A percentile compares a stretch with the other conserved stretches of the same genome.
Evolutionary conservation across 2,888 invertebrate genomes (phyloP).

Genomic region (Eupithecia pulchellata): DNA sequence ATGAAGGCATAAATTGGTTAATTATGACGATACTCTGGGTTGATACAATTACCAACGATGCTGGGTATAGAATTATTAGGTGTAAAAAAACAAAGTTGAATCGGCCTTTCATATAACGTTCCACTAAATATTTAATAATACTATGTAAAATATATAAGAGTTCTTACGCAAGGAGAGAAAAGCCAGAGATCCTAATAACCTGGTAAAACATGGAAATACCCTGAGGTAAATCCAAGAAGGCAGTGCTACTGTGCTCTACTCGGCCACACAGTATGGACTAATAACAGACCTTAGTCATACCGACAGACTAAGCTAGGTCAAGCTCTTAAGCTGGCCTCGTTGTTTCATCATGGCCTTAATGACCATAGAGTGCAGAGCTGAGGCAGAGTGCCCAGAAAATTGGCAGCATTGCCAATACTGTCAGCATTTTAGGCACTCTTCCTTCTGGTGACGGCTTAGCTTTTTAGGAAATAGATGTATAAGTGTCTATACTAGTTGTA

Average conservation of each 20-base stretch:
- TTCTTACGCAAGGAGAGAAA: not conserved
- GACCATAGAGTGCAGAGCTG: too few species aligned
- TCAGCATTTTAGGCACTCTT: too few species aligned
- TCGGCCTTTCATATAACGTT: not conserved
- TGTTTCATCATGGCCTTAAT: not conserved
- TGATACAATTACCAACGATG: not conserved
- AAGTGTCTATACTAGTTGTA: too few species aligned
- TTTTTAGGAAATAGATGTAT: too few species aligned
- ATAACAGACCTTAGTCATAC: not conserved
- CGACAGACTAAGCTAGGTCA: not conserved
- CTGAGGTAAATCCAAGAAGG: not conserved
- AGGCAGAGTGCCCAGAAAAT: too few species aligned
- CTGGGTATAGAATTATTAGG: not conserved
- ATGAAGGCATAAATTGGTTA: slow-evolving; percentile 23
- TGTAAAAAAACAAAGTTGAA: not conserved
- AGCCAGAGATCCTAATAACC: not conserved
- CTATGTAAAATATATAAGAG: too few species aligned
- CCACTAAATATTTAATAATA: too few species aligned
- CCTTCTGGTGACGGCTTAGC: too few species aligned
- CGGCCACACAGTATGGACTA: not conserved
- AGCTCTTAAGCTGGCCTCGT: not conserved
- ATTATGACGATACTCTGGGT: slow-evolving; percentile 9
- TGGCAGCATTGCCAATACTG: too few species aligned
- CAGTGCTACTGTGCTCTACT: not conserved
- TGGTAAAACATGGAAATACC: not conserved